A percentile compares a stretch with the other conserved stretches of the same genome.
phyloP scores from a whole-genome alignment of 2,113 vertebrate genomes.

The Silurus asotus region DNA sequence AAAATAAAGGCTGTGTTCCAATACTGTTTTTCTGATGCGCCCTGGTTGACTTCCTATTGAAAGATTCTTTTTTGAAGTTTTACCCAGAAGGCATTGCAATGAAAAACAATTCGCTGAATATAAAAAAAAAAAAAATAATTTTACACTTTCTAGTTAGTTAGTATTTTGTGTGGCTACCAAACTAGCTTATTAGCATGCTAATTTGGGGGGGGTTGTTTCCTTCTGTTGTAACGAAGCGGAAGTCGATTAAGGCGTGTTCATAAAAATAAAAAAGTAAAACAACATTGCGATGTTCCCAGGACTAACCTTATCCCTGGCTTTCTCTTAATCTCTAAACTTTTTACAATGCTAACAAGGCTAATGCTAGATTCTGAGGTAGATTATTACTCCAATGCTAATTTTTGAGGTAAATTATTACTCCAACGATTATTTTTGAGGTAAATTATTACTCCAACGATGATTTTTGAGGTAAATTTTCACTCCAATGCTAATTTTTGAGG shows the following conservation, averaged over 20 bases:
- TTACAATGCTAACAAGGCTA: constrained; percentile 27
- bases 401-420: too few relatives aligned
- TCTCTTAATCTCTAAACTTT: not conserved
- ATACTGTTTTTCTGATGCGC: not conserved
- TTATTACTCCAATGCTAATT: not conserved
- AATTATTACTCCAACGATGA: too few relatives aligned
- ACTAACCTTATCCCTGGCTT: constrained; percentile 20
- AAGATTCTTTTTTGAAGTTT: not conserved
- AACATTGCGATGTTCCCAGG: not conserved
- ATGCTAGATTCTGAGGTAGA: not conserved
- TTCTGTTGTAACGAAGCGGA: not conserved
- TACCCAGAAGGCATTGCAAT: not conserved
- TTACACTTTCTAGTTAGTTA: not conserved
- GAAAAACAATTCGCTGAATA: not conserved
- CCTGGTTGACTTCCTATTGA: not conserved
- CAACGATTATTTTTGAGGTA: too few relatives aligned
- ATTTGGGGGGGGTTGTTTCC: not conserved
- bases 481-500: not conserved
- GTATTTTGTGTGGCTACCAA: not conserved
- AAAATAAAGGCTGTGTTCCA: not conserved
- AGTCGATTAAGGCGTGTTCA: not conserved
- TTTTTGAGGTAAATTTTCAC: too few relatives aligned
- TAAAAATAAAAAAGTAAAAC: not conserved
- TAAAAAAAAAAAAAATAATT: not conserved
- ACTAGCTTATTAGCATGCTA: not conserved